These are phyloP conservation scores for Acrobasis consociella DNA, from an alignment of 2,888 invertebrate species.

Conservation along the genomic window DNA sequence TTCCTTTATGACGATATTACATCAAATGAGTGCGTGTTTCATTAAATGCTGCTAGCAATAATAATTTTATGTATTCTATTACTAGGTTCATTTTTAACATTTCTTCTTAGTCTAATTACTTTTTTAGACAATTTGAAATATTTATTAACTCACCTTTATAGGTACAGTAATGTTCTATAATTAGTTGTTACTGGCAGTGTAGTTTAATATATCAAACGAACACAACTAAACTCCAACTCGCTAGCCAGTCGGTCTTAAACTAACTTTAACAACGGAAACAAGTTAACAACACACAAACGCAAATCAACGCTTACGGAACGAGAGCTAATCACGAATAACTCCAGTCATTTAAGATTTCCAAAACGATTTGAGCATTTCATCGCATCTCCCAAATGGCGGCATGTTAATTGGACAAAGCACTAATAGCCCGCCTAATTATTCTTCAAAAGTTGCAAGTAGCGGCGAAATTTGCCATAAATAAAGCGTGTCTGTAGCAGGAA, in stretches of 20 bases:
- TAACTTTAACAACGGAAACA: constrained; percentile 13
- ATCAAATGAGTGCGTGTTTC: background rate
- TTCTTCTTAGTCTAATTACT: background rate
- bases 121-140: background rate
- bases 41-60: background rate
- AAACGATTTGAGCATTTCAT: background rate
- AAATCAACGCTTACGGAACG: background rate
- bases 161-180: background rate
- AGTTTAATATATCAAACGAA: constrained; percentile 11
- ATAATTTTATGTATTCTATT: background rate
- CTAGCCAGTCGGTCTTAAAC: constrained; percentile 8
- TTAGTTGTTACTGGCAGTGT: background rate
- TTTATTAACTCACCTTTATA: background rate
- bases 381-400: constrained; percentile 27
- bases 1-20: background rate
- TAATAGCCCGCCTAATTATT: constrained; percentile 43
- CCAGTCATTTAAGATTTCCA: constrained; percentile 6
- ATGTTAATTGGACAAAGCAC: constrained; percentile 35
- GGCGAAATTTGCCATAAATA: constrained; percentile 44
- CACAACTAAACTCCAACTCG: background rate
- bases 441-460: constrained; percentile 38
- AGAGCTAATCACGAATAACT: constrained; percentile 10
- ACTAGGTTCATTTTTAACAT: background rate
- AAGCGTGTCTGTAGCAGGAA: constrained; percentile 45
- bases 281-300: constrained; percentile 11